Evolutionary conservation across 2,113 vertebrate species (phyloP).

Genomic region (Otocyon megalotis): DNA sequence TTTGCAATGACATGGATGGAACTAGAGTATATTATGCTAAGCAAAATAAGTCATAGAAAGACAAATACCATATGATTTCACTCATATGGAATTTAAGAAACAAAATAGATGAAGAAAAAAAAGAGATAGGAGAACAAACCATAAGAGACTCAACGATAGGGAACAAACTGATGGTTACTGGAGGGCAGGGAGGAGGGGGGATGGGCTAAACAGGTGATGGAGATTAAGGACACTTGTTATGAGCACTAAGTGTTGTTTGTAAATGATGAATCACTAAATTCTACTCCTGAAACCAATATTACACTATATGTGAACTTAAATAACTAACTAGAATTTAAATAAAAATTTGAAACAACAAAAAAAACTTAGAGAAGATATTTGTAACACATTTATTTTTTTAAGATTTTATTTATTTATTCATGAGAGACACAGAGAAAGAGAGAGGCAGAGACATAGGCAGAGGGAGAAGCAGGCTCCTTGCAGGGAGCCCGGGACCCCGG

Average conservation of each 20-base stretch:
- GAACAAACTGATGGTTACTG: not conserved
- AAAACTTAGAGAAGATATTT: not conserved
- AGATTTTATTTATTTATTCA: too few species aligned
- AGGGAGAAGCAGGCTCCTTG: too few species aligned
- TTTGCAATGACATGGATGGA: not conserved
- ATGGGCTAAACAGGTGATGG: not conserved
- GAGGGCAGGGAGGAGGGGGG: not conserved
- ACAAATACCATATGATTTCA: not conserved
- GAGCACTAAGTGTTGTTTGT: not conserved
- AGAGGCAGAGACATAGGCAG: too few species aligned
- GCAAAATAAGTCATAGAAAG: not conserved
- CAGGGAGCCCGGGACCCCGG: too few species aligned
- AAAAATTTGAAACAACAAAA: not conserved
- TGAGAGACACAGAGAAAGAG: too few species aligned
- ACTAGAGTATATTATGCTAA: not conserved
- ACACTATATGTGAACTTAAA: not conserved
- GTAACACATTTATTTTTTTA: not conserved
- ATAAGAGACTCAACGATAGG: not conserved
- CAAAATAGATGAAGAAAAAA: not conserved
- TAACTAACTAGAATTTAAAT: not conserved
- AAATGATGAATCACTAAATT: not conserved
- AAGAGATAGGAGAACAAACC: not conserved
- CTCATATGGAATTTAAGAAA: not conserved
- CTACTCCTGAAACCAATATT: not conserved
- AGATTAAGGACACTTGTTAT: not conserved